Base-by-base conservation (phyloP, 2,888 invertebrate genomes). In the Germaria angustata region DNA sequence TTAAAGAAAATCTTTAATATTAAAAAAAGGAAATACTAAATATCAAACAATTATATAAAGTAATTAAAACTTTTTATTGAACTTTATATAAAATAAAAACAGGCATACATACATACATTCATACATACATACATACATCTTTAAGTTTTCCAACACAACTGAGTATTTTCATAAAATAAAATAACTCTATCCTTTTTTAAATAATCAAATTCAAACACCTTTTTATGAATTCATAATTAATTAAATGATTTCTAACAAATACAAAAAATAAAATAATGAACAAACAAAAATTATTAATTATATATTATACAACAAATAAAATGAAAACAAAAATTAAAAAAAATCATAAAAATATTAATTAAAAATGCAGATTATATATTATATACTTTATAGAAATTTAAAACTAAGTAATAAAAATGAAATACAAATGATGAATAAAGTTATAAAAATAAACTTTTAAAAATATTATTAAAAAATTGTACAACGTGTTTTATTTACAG, bases 371-470 rank as follows among this genome's bases (percentile, higher is more conserved):
- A 85, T 85, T 84, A 86, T 85, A 86, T 86, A 86, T 86, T 84
- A 86, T 86, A 87, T 86, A 86, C 85, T 86, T 86, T 86, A 86
- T 86, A 86, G 85, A 85, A 84, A 86, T 86, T 84, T 85, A 85
- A 85, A 83, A 84, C 84, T 71, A 84, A 84, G 78, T 68, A 76
- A 80, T 84, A 82, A 80, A 84, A 73, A 57, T 51, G 44, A 78
- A 80, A 80, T 81, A 84, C 77, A 81, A 82, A 82, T 82, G 81
- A 82, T 78, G 69, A 82, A 82, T 82, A 82, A 82, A 82, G 82
- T 82, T 82, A 82, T 82, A 82, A 82, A 76, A 82, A 82, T 82
- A 82, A 82, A 82, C 82, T 82, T 82, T 82, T 82, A 82, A 82
- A 82, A 82, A 82, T 82, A 81, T 81, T 78, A 79, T 79, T 69